phyloP scores from a whole-genome alignment of 1,140 invertebrate species.

The Argopecten irradians region DNA sequence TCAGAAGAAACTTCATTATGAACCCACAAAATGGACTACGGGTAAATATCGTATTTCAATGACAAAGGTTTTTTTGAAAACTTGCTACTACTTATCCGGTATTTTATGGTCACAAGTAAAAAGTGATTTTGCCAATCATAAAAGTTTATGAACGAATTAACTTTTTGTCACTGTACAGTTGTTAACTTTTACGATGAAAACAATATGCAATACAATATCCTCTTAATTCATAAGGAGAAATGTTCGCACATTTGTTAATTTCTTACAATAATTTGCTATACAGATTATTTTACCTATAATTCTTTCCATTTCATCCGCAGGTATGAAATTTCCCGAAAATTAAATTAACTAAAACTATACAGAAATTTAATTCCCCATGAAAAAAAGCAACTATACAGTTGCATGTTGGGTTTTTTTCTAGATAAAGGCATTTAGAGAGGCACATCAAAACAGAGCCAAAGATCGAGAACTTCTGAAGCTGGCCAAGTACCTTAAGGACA shows the following conservation, averaged over 20 bases:
- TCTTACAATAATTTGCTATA: no score
- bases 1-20: conserved; percentile 98
- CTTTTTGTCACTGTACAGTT: neutral
- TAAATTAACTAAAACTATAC: no score
- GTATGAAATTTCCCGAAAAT: neutral
- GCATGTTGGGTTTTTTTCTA: conserved; percentile 65
- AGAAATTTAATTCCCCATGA: no score
- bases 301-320: no score
- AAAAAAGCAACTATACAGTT: neutral
- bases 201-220: neutral
- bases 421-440: conserved; percentile 93
- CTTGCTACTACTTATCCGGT: no score
- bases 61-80: no score
- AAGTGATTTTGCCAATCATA: no score
- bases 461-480: conserved; percentile 91
- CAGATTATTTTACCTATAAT: neutral
- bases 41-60: conserved; percentile 58
- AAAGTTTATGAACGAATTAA: neutral
- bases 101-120: no score
- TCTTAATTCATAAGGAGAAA: neutral
- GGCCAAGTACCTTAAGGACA: conserved; percentile 89
- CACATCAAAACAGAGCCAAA: conserved; percentile 89
- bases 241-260: no score
- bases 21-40: conserved; percentile 94
- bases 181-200: neutral